A percentile compares a stretch with the other conserved stretches of the same genome.
Conservation (phyloP, 1,140 invertebrate species). For the Drosophila lini region DNA sequence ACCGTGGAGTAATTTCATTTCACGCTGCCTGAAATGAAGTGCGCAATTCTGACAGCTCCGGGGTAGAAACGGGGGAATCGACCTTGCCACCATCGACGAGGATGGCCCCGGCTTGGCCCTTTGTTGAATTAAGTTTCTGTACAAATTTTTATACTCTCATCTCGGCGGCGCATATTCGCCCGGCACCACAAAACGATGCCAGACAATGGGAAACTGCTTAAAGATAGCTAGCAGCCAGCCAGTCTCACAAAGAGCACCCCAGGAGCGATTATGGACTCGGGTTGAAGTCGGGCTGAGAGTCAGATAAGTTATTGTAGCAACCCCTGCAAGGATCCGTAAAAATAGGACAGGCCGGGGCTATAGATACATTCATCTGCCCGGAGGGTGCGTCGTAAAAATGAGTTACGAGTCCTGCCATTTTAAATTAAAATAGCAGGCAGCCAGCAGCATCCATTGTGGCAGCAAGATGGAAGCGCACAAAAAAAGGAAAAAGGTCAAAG, state of each 20-base stretch:
- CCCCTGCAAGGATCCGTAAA: slow-evolving; percentile 77
- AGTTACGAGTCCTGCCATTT: slow-evolving; percentile 84
- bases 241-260: slow-evolving; percentile 61
- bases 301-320: slow-evolving; percentile 83
- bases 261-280: slow-evolving; percentile 77
- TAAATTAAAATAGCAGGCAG: slow-evolving; percentile 79
- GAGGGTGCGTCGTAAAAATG: slow-evolving; percentile 83
- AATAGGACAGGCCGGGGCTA: slow-evolving; percentile 68
- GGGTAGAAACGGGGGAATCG: slow-evolving; percentile 10
- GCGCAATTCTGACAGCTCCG: slow-evolving; percentile 41
- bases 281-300: slow-evolving; percentile 58
- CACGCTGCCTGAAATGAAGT: slow-evolving; percentile 76
- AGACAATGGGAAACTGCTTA: slow-evolving; percentile 74
- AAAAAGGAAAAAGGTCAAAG: slow-evolving; percentile 68
- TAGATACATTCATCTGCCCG: slow-evolving; percentile 47
- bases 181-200: slow-evolving; percentile 72
- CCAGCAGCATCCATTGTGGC: slow-evolving; percentile 49
- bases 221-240: slow-evolving; percentile 49
- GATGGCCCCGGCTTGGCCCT: slow-evolving; percentile 21
- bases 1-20: slow-evolving; percentile 81
- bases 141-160: slow-evolving; percentile 77
- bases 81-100: slow-evolving; percentile 63
- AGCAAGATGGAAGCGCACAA: slow-evolving; percentile 55
- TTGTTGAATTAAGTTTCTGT: slow-evolving; percentile 68
- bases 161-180: slow-evolving; percentile 10